These are phyloP conservation scores for Pseudochromis fuscus DNA, from an alignment of 2,797 vertebrate species.

Conservation along the genomic window DNA sequence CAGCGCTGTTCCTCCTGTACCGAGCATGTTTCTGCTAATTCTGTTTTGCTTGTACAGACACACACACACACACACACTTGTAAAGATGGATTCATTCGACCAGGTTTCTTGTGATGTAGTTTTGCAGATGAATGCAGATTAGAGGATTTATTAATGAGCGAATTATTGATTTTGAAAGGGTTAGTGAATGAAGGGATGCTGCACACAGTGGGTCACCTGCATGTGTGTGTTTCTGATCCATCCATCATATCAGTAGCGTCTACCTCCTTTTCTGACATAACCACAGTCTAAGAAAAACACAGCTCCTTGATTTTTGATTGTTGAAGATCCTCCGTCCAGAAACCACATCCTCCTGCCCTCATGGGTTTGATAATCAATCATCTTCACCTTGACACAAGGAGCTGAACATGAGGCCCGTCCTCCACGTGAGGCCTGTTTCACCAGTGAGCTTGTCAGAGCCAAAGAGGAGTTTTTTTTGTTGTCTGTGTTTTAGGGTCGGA, in stretches of 20 bases:
- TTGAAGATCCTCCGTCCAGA: conserved; percentile 36
- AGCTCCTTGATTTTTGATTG: conserved; percentile 32
- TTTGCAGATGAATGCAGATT: background rate
- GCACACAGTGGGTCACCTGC: background rate
- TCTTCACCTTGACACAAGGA: conserved; percentile 52
- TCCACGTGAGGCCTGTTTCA: conserved; percentile 55
- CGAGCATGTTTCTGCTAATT: background rate
- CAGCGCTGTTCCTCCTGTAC: background rate
- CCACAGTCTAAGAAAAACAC: conserved; percentile 37
- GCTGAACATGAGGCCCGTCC: conserved; percentile 16
- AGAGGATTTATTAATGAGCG: background rate
- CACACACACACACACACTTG: background rate
- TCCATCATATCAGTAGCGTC: conserved; percentile 24
- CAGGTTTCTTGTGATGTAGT: too few relatives aligned
- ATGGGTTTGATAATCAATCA: conserved; percentile 63
- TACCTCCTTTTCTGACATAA: conserved; percentile 22
- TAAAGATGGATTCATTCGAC: too few relatives aligned
- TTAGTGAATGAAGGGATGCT: background rate
- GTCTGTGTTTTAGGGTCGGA: conserved; percentile 52
- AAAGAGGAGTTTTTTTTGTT: conserved; percentile 38
- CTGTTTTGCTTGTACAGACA: background rate
- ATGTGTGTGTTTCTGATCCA: conserved; percentile 24
- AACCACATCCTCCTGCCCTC: conserved; percentile 58
- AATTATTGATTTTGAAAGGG: background rate
- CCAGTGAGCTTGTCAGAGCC: conserved; percentile 43